Evolutionary conservation across 2,113 vertebrate species (phyloP), one percentile per base, ranked within the genome.

Genomic region (Corapipo altera): DNA sequence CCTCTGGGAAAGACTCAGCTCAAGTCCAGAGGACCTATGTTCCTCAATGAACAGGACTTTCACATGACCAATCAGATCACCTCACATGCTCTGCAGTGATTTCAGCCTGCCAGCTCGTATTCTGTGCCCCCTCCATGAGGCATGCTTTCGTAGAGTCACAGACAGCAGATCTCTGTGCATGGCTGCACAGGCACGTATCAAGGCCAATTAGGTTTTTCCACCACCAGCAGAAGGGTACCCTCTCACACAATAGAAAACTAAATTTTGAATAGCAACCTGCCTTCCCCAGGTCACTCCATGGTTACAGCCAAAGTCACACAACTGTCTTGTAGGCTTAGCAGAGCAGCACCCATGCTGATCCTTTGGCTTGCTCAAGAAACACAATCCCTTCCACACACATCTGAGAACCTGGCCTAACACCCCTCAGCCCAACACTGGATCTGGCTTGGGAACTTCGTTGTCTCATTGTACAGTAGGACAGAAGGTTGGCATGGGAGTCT

Each of bases 61-160:
- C 44, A 71, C 11, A 12, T 4, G 35, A 8, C 13, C 0, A 0
- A 41, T 62, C 22, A 62, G 41, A 49, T 30, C 39, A 46, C 27
- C 43, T 90, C 2, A 8, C 10, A 1, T 76, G 41, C 19, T 48
- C 41, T 66, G 72, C 76, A 46, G 64, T 23, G 59, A 52, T 84
- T 52, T 74, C 37, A 54, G 65, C 37, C 41, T 62, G 48, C 26
- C 75, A 65, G 49, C 72, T 61, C n/a, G 5, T 57, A 37, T 15
- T 70, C 59, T 5, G 3, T 26, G 17, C 15, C 13, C 39, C 26
- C 19, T 26, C 41, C 44, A 8, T 13, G 9, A 37, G 21, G 3
- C 16, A 9, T 35, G 35, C 62, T 79, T 90, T 69, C 5, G 5
- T 11, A 37, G 35, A 23, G 57, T 57, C 57, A 43, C 6, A 67